Base-by-base conservation (phyloP, 2,888 invertebrate genomes). In the Agriopis leucophaearia region DNA sequence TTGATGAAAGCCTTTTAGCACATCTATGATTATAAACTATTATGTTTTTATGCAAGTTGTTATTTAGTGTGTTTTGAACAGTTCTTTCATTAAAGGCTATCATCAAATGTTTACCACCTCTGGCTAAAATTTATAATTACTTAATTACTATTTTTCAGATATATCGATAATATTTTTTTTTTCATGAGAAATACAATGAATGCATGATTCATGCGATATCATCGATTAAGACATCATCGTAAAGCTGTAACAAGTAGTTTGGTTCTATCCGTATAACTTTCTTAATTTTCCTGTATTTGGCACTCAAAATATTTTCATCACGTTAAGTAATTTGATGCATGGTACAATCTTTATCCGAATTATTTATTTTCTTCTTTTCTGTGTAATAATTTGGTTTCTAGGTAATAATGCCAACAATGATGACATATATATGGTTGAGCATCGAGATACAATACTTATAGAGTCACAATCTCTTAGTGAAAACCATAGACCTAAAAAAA, bases 181-280 rank as follows among this genome's bases (percentile, higher is more conserved):
- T 10, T 27, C 27, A 27, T 27, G 27, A 27, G 5, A 27, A 27
- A 38, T 18, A 8, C 16, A 4, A 55, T 63, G n/a, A 74, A 55
- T 84, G 91, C 91, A 91, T 91, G 92, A 45, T 73, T 83, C 82
- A 84, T 70, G 86, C 91, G 78, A 81, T 65, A 82, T 90, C 92
- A 91, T 80, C 77, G 78, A 87, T 88, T 91, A 93, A 91, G 84
- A 88, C 93, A 93, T 93, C 93, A 93, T 93, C 81, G 88, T 93
- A 92, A 83, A 81, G 91, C 90, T 85, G 84, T 92, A 92, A 92
- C 91, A 83, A 27, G 77, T 88, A 91, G 89, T 83, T 85, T 81
- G 78, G 64, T 72, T 78, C 78, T 78, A 73, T 79, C 70, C 77
- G 71, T 75, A 70, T 67, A 63, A 68, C 78, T 75, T 75, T 73